Evolutionary conservation across 2,113 vertebrate species (phyloP).

Genomic region (Menura novaehollandiae): DNA sequence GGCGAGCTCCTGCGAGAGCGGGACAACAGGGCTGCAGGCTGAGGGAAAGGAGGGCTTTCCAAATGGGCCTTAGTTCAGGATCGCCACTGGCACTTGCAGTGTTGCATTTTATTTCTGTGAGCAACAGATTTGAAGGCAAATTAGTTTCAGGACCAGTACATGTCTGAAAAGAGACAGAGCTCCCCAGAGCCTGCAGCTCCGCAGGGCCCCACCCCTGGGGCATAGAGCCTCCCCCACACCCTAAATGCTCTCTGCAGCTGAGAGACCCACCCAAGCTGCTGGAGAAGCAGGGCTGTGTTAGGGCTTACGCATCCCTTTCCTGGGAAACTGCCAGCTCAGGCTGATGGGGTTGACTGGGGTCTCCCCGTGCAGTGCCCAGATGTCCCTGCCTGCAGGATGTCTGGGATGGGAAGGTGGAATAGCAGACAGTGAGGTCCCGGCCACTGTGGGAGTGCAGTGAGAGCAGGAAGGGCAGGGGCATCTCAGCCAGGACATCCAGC

Average conservation of each 20-base stretch:
- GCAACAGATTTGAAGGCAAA: neutral
- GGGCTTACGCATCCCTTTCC: neutral
- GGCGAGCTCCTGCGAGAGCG: fast-evolving
- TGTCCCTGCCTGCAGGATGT: neutral
- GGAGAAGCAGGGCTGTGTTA: neutral
- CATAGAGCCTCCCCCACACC: neutral
- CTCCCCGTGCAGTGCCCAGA: fast-evolving
- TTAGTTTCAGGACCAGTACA: neutral
- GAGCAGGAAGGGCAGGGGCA: neutral
- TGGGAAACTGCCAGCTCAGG: neutral
- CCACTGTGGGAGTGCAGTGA: fast-evolving
- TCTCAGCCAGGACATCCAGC: neutral
- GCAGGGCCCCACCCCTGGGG: fast-evolving
- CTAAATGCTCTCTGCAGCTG: neutral
- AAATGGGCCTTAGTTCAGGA: neutral
- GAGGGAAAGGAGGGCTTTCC: neutral
- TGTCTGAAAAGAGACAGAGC: neutral
- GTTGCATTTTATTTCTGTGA: neutral
- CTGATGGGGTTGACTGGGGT: neutral
- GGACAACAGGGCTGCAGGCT: neutral
- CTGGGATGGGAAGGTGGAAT: neutral
- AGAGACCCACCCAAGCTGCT: neutral
- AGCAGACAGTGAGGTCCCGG: neutral
- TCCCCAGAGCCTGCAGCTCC: neutral
- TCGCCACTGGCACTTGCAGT: neutral